A percentile compares a stretch with the other conserved stretches of the same genome.
These are phyloP conservation scores for Callyntrura sp. DNA, from an alignment of 2,888 invertebrate genomes.

Conservation along the genomic window DNA sequence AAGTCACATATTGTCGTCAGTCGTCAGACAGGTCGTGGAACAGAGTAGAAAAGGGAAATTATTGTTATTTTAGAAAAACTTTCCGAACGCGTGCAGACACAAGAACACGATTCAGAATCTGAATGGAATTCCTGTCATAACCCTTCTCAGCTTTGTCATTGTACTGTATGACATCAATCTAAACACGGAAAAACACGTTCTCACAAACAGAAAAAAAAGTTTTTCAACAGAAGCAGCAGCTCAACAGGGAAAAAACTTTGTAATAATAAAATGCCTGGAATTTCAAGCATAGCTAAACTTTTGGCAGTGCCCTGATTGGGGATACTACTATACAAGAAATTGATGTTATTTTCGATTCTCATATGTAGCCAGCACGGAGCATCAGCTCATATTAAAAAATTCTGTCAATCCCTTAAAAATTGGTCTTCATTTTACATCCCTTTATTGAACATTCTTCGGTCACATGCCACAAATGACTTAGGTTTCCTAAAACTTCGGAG, in stretches of 20 bases:
- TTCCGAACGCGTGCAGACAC: not conserved
- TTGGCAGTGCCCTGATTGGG: not conserved
- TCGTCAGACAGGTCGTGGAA: not conserved
- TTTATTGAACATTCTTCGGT: conserved; percentile 76
- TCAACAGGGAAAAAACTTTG: not conserved
- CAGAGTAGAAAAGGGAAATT: not conserved
- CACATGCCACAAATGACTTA: conserved; percentile 63
- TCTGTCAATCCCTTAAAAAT: conserved; percentile 43
- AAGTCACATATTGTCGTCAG: not conserved
- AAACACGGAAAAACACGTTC: no score
- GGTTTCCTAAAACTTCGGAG: conserved; percentile 27
- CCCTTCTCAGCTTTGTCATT: conserved; percentile 14
- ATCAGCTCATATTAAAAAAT: conserved; percentile 4
- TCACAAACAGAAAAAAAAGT: not conserved
- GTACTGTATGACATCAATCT: not conserved
- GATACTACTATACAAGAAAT: not conserved
- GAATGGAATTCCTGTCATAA: not conserved
- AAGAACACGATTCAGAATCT: not conserved
- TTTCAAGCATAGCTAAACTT: conserved; percentile 42
- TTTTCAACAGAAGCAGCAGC: not conserved
- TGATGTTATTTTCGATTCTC: not conserved
- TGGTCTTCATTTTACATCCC: conserved; percentile 23
- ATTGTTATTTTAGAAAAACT: conserved; percentile 32
- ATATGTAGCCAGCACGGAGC: not conserved
- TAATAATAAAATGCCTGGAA: conserved; percentile 65